Evolutionary conservation across 2,113 vertebrate species (phyloP), one percentile per base, ranked within the genome.

Genomic region (Boleophthalmus pectinirostris): DNA sequence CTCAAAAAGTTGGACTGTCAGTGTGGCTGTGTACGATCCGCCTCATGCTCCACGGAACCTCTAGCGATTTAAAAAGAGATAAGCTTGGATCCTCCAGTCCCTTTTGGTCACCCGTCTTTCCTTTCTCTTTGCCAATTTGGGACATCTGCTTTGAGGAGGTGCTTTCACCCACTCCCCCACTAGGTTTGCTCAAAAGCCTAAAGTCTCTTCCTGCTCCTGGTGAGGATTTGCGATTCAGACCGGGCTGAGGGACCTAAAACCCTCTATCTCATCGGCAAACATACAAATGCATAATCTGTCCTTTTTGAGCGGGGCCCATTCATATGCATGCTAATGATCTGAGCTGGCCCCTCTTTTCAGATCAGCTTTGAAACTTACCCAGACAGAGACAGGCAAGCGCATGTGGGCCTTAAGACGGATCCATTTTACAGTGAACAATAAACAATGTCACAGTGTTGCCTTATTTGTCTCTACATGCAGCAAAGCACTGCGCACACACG

Each of bases 221-320:
- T 82, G 85, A 69, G 87, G 87, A 86, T 88, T 93, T 91, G 87
- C 78, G 82, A 90, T 89, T 87, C 86, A 89, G 89, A 88, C 85
- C 56, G 69, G 76, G 75, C 68, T 82, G 80, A 86, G 88, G 86
- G 85, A 83, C 82, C 84, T 75, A 87, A 91, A 88, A 80, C 87
- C 84, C 75, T 84, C 88, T 79, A 93, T 92, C 92, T 91, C 86
- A 90, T 92, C 84, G 79, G 90, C 93, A 93, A 94, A 94, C 92
- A 94, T 83, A 88, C 86, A 90, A 82, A 90, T 85, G 88, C 88
- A 91, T 93, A 93, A 94, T 94, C 93, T 92, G 86, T 58, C 85
- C 82, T 90, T 91, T 92, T 84, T 5, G 88, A 80, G 78, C 70
- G 35, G 56, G 54, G 46, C 63, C 85, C 71, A 85, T 93, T 92